Percentiles rank a stretch among this genome's conserved stretches.
Evolutionary conservation across 2,113 vertebrate species (phyloP).

Genomic region (Antigone vipio): DNA sequence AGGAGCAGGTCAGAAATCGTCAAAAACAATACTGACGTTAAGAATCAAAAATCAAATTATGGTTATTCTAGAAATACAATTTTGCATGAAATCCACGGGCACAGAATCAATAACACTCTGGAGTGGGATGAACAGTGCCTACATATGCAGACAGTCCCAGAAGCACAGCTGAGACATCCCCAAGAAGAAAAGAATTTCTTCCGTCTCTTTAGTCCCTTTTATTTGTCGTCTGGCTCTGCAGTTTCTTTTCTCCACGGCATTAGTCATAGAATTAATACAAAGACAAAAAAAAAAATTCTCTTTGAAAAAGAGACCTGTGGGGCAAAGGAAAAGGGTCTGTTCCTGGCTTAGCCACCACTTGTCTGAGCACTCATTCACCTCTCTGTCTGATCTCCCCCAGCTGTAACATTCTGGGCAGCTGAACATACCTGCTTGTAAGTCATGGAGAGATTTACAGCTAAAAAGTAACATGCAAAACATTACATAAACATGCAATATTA

Average conservation of each 20-base stretch:
- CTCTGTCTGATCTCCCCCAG: background rate
- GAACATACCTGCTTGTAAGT: background rate
- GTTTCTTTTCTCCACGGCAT: constrained; percentile 1
- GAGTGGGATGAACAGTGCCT: background rate
- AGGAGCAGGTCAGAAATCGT: constrained; percentile 26
- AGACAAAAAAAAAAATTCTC: constrained; percentile 28
- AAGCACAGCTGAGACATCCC: background rate
- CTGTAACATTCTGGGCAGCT: background rate
- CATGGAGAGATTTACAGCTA: background rate
- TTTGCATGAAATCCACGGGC: constrained; percentile 21
- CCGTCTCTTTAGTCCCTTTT: constrained; percentile 35
- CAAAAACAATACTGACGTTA: constrained; percentile 33
- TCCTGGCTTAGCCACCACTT: background rate
- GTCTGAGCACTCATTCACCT: background rate
- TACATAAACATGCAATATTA: background rate
- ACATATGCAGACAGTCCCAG: constrained; percentile 9
- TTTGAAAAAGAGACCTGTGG: background rate
- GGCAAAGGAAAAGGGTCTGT: background rate
- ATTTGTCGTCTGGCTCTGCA: constrained; percentile 37
- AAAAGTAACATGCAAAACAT: background rate
- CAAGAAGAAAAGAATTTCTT: background rate
- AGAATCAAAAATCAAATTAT: constrained; percentile 38
- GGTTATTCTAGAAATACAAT: constrained; percentile 33
- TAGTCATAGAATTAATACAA: constrained; percentile 45
- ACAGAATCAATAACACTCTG: constrained; percentile 20